phyloP scores from a whole-genome alignment of 2,797 vertebrate genomes.

The Helostoma temminkii region DNA sequence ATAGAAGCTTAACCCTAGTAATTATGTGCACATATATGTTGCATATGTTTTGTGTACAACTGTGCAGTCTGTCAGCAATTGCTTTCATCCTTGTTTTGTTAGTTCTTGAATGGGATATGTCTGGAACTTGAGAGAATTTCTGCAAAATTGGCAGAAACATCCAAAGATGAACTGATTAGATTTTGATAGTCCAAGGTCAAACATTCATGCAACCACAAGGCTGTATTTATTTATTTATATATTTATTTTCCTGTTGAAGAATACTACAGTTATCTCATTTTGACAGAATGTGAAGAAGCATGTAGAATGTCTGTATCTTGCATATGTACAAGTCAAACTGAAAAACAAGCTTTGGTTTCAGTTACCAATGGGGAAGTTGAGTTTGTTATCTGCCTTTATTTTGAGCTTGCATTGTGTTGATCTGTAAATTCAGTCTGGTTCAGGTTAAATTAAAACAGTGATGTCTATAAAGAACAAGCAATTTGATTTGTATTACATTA shows the following conservation, averaged over 20 bases:
- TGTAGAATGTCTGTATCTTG: conserved; percentile 12
- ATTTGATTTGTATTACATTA: background rate
- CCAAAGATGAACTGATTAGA: too few relatives aligned
- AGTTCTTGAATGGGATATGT: too few relatives aligned
- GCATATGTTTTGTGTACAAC: conserved; percentile 2
- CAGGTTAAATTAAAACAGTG: background rate
- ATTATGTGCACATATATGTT: conserved; percentile 22
- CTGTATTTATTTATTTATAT: too few relatives aligned
- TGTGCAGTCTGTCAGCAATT: background rate
- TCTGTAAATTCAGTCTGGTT: background rate
- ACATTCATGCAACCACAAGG: too few relatives aligned
- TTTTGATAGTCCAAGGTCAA: too few relatives aligned
- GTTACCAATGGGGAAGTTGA: background rate
- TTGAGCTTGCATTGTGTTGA: background rate
- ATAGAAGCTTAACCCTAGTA: too few relatives aligned
- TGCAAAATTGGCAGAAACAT: too few relatives aligned
- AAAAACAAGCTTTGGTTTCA: background rate
- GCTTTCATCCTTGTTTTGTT: too few relatives aligned
- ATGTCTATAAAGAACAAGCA: too few relatives aligned
- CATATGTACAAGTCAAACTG: conserved; percentile 10
- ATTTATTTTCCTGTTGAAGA: too few relatives aligned
- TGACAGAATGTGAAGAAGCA: background rate
- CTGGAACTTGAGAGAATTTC: too few relatives aligned
- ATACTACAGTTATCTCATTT: background rate
- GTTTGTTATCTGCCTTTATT: conserved; percentile 17